Evolutionary conservation across 2,888 invertebrate genomes (phyloP).

Genomic region (Gerris lacustris): DNA sequence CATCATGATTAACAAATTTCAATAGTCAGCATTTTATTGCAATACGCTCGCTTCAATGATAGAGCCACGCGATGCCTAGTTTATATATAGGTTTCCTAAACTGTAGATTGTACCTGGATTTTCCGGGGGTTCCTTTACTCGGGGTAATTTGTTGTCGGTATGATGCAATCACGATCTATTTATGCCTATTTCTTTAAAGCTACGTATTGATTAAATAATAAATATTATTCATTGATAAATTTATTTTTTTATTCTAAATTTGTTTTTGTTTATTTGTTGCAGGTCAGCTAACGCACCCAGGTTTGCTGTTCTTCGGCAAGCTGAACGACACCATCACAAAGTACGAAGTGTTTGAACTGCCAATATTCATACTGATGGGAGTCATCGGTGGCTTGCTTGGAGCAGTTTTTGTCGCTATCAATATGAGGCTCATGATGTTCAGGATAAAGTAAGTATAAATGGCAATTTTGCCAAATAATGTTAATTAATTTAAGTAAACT

Average conservation of each 20-base stretch:
- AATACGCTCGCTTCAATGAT: too few relatives aligned
- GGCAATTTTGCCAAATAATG: conserved; percentile 33
- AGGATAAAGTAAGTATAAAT: conserved; percentile 29
- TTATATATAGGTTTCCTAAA: too few relatives aligned
- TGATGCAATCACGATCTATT: too few relatives aligned
- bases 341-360: conserved; percentile 37
- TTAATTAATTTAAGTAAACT: conserved; percentile 25
- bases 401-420: conserved; percentile 41
- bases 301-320: conserved; percentile 31
- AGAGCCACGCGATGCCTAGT: too few relatives aligned
- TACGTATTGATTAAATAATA: too few relatives aligned
- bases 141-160: too few relatives aligned
- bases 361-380: conserved; percentile 46
- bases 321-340: conserved; percentile 32
- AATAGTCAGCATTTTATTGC: too few relatives aligned
- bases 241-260: not conserved
- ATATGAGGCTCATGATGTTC: conserved; percentile 29
- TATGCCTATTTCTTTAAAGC: too few relatives aligned
- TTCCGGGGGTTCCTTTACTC: too few relatives aligned
- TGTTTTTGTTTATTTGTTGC: not conserved
- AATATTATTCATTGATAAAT: too few relatives aligned
- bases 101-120: too few relatives aligned
- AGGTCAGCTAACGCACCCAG: conserved; percentile 29
- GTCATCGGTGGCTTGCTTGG: conserved; percentile 46
- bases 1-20: too few relatives aligned